A percentile compares a stretch with the other conserved stretches of the same genome.
Conservation (phyloP, 2,888 invertebrate species). For the Diachrysia chrysitis region DNA sequence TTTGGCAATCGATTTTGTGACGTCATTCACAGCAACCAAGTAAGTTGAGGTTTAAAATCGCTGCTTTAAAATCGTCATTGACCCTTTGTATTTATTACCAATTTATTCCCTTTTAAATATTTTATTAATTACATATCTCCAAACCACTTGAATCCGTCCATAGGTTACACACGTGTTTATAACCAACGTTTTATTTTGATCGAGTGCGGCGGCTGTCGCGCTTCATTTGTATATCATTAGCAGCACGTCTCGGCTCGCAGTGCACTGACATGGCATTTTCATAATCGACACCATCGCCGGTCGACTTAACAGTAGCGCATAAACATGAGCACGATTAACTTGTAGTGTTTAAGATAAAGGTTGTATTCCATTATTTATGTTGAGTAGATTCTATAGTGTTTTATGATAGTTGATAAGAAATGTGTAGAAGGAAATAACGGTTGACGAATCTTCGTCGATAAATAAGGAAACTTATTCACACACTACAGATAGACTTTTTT, state of each 20-base stretch:
- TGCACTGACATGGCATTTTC: constrained; percentile 76
- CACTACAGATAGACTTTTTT: too few species aligned
- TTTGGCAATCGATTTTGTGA: too few species aligned
- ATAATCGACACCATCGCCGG: constrained; percentile 73
- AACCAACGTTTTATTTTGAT: constrained; percentile 46
- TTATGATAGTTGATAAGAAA: too few species aligned
- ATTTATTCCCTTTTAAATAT: background rate
- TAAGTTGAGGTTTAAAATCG: too few species aligned
- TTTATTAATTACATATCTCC: background rate
- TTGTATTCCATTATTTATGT: background rate
- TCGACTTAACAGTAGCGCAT: constrained; percentile 45
- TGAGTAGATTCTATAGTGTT: too few species aligned
- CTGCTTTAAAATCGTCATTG: too few species aligned
- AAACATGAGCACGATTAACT: constrained; percentile 21
- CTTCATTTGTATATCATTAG: constrained; percentile 79
- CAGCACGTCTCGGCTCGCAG: constrained; percentile 58
- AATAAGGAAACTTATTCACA: too few species aligned
- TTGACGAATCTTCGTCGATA: too few species aligned
- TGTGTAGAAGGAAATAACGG: too few species aligned
- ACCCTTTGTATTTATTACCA: too few species aligned
- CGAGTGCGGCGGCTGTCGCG: constrained; percentile 58
- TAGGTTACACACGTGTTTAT: constrained; percentile 12
- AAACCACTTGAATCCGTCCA: background rate
- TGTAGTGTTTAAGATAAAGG: background rate
- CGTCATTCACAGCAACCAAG: too few species aligned